Base-by-base conservation (phyloP, 2,113 vertebrate species). In the Acrocephalus kingi region DNA sequence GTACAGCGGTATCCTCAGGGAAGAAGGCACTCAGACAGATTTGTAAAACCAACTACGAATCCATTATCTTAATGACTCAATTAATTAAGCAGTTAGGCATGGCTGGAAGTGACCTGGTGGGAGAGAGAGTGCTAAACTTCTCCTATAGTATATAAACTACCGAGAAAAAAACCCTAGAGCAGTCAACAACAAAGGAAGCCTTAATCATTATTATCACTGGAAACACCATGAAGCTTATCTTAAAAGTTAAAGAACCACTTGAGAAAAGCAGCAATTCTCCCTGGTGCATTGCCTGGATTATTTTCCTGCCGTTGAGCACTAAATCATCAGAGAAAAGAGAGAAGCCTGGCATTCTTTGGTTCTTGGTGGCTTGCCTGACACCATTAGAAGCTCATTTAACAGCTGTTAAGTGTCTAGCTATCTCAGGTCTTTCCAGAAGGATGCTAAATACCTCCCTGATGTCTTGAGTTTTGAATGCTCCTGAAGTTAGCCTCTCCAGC, bases 81-180 rank as follows among this genome's bases (percentile, higher is more conserved):
- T 94, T 94, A 93, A 95, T 83, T 94, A 94, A 87, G 68, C 66
- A 95, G 45, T 21, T 35, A 62, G 55, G 74, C 66, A 84, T 35
- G 37, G 76, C 68, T 90, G 33, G 49, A 92, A 95, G 33, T 72
- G 76, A 82, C 63, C 85, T 84, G 69, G 66, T 89, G 58, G 48
- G 69, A 93, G 75, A 84, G 52, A 71, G 13, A 45, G 55, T 22
- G 35, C 39, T 69, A 58, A 92, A 82, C 43, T 68, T 94, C 63
- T 76, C 46, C 3, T 27, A 16, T 4, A 48, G 66, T 64, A 41
- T 21, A 84, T 17, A 74, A 90, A 78, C 55, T 39, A 71, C 0
- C 15, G 39, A 59, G 30, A 64, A 58, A 90, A 68, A 67, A 73
- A 31, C 18, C 22, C 25, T 30, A 79, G 20, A 71, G 49, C 52